These are phyloP conservation scores for Ivindomyrus marchei DNA, from an alignment of 2,113 vertebrate species.

Conservation along the genomic window DNA sequence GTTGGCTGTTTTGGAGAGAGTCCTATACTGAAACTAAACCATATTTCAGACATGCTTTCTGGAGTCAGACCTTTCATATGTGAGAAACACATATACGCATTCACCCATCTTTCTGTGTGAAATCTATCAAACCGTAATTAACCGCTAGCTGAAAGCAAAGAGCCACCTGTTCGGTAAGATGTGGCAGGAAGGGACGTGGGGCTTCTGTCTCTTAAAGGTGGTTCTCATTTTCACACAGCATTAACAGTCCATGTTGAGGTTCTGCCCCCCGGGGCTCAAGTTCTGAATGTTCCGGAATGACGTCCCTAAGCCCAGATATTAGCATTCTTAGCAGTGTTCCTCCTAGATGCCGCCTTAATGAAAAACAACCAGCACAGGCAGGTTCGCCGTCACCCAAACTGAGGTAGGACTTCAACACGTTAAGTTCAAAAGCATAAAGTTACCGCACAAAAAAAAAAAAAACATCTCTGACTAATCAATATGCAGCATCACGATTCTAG, in stretches of 20 bases:
- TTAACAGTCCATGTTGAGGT: background rate
- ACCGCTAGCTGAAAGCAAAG: background rate
- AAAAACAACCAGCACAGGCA: background rate
- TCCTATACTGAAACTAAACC: background rate
- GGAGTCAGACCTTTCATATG: background rate
- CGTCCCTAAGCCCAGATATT: background rate
- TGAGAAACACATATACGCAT: background rate
- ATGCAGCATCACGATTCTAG: background rate
- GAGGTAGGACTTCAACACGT: background rate
- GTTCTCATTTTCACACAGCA: background rate
- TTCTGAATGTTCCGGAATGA: background rate
- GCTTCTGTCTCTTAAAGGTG: background rate
- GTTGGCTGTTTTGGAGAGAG: background rate
- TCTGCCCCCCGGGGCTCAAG: background rate
- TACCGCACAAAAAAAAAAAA: background rate
- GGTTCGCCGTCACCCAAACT: background rate
- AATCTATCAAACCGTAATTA: background rate
- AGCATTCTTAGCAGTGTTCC: background rate
- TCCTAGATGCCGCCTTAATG: background rate
- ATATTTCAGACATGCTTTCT: background rate
- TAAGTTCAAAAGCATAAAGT: background rate
- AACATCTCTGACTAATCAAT: background rate
- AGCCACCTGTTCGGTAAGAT: background rate
- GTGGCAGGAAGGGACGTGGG: background rate
- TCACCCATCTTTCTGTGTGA: background rate